A percentile compares a stretch with the other conserved stretches of the same genome.
Evolutionary conservation across 1,140 invertebrate species (phyloP).

Genomic region (Drosophila watanabei): DNA sequence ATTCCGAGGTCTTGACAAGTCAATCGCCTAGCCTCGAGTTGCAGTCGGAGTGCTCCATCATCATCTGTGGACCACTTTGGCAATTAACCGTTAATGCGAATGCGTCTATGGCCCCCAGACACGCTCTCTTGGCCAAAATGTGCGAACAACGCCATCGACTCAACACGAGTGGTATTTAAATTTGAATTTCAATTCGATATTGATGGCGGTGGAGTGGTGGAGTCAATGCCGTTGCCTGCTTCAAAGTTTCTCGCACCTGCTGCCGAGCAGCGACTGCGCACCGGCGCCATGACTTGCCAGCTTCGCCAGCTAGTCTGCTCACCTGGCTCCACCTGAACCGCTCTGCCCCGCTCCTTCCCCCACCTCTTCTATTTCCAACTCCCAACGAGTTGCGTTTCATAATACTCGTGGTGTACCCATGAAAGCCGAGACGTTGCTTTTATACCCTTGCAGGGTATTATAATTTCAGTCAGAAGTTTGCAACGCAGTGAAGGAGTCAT

Average conservation of each 20-base stretch:
- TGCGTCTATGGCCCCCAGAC: conserved; percentile 41
- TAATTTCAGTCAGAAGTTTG: too few species aligned
- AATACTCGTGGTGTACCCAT: conserved; percentile 64
- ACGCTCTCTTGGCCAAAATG: conserved; percentile 44
- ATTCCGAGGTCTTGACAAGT: conserved; percentile 42
- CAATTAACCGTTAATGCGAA: conserved; percentile 56
- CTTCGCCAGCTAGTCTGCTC: conserved; percentile 44
- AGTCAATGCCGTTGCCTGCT: conserved; percentile 55
- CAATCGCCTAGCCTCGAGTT: conserved; percentile 45
- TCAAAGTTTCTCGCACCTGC: conserved; percentile 60
- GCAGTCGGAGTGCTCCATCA: conserved; percentile 25
- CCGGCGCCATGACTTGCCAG: conserved; percentile 54
- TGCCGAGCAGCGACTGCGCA: conserved; percentile 40
- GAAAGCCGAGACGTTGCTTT: conserved; percentile 58
- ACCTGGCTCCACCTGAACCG: conserved; percentile 22
- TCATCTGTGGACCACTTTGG: conserved; percentile 32
- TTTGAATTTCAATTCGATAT: conserved; percentile 49
- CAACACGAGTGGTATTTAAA: conserved; percentile 27
- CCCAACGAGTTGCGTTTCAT: conserved; percentile 60
- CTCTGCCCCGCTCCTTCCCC: not conserved
- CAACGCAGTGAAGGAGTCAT: too few species aligned
- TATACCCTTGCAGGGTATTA: too few species aligned
- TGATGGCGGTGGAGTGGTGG: conserved; percentile 17
- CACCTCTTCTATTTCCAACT: conserved; percentile 24
- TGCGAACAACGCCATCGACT: conserved; percentile 58